Percentiles rank a stretch among this genome's conserved stretches.
phyloP scores from a whole-genome alignment of 2,888 invertebrate species.

The Aphodius granarius region DNA sequence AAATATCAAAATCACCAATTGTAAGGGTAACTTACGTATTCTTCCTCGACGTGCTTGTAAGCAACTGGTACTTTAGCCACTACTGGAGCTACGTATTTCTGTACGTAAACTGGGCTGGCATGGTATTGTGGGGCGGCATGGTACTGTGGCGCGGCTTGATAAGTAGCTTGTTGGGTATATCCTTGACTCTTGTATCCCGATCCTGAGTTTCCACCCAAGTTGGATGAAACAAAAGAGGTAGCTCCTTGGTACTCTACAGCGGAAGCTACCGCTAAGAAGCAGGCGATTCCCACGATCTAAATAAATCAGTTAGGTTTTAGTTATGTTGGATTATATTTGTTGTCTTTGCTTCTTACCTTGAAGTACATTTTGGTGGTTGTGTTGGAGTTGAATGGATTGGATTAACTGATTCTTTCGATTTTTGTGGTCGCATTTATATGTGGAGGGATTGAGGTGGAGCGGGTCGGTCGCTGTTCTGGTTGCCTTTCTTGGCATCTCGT shows the following conservation, averaged over 20 bases:
- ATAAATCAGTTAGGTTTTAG: background rate
- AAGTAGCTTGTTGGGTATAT: background rate
- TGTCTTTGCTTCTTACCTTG: background rate
- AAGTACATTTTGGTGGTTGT: background rate
- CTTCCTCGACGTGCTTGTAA: background rate
- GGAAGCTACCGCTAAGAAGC: background rate
- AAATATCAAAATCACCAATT: background rate
- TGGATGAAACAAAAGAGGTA: conserved; percentile 15
- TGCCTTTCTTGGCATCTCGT: background rate
- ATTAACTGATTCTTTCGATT: background rate
- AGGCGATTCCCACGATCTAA: conserved; percentile 4
- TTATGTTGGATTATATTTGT: background rate
- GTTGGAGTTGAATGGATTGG: background rate
- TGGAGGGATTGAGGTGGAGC: background rate
- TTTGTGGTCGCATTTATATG: background rate
- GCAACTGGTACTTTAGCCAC: conserved; percentile 14
- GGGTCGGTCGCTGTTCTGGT: background rate
- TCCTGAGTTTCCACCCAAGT: conserved; percentile 8
- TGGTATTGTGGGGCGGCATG: background rate
- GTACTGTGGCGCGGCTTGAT: background rate
- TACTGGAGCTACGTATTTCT: conserved; percentile 7
- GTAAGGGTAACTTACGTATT: background rate
- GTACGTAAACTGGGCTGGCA: background rate
- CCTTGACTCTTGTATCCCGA: background rate
- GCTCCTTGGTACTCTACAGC: conserved; percentile 1